Evolutionary conservation across 2,888 invertebrate genomes (phyloP), one percentile per base, ranked within the genome.

Genomic region (Lutraria lutraria): DNA sequence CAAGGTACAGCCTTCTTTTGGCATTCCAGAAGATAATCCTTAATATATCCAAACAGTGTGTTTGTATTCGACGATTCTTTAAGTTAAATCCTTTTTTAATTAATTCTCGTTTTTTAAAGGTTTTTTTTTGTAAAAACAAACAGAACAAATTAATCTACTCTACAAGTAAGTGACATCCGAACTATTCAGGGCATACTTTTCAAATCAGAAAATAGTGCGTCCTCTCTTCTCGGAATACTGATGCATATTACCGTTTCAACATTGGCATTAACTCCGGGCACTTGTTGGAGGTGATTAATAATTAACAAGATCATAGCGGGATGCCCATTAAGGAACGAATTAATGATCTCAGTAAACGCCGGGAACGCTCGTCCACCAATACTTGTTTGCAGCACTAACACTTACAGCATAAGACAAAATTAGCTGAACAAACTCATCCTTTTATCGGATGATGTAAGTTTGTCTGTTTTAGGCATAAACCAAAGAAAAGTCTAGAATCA

Each of bases 271-370:
- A 86, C 82, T 76, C 88, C 63, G 83, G 81, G 84, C 86, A 76
- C 81, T 88, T 90, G 90, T 88, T 88, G 92, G 89, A 90, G 87
- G 85, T 81, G 60, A 90, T 92, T 87, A 92, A 92, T 92, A 88
- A 90, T 92, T 90, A 92, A 92, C 89, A 83, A 88, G 89, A 89
- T 90, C 88, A 89, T 91, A 83, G 86, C 83, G 68, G 54, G 85
- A 43, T 89, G 82, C 72, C 89, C 91, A 91, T 91, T 88, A 91
- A 76, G 85, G 25, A 83, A 80, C 83, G 87, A 82, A 87, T 87
- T 83, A 87, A 87, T 87, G 72, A 68, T 82, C 72, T 16, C 82
- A 82, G 21, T 83, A 83, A 72, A 29, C 76, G 76, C 53, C 53
- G 25, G 21, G 54, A 82, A 53, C 83, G 29, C 34, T 82, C 76